A percentile compares a stretch with the other conserved stretches of the same genome.
phyloP scores from a whole-genome alignment of 2,797 vertebrate species.

The Gobionotothen gibberifrons region DNA sequence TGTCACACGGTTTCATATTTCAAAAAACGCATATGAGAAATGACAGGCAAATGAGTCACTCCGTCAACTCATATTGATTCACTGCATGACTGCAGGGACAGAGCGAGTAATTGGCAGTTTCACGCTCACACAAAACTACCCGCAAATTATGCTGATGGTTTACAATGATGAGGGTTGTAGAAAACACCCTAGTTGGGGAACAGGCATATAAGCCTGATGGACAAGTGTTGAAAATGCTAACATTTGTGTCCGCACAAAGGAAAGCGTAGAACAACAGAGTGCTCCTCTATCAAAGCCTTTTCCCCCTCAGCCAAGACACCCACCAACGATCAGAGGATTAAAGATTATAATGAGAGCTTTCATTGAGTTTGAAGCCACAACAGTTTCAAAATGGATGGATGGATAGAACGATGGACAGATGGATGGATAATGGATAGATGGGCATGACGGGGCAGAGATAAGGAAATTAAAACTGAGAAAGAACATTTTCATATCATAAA shows the following conservation, averaged over 20 bases:
- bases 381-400: conserved; percentile 40
- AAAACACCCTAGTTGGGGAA: conserved; percentile 15
- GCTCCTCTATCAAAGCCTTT: conserved; percentile 28
- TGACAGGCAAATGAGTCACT: conserved; percentile 76
- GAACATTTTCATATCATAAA: conserved; percentile 71
- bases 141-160: conserved; percentile 56
- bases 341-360: conserved; percentile 56
- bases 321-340: conserved; percentile 49
- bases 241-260: conserved; percentile 51
- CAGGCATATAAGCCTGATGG: conserved; percentile 52
- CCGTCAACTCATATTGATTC: conserved; percentile 75
- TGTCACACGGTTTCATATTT: conserved; percentile 74
- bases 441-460: conserved; percentile 23
- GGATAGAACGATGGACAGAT: conserved; percentile 20
- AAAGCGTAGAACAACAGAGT: conserved; percentile 35
- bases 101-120: conserved; percentile 73
- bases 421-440: conserved; percentile 38
- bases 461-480: conserved; percentile 19
- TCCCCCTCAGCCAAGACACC: conserved; percentile 23
- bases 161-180: conserved; percentile 26
- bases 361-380: conserved; percentile 46
- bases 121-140: conserved; percentile 60
- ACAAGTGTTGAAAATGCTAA: conserved; percentile 60
- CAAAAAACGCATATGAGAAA: conserved; percentile 54
- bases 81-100: conserved; percentile 54